These are phyloP conservation scores for Allophyes oxyacanthae DNA, from an alignment of 2,888 invertebrate species.

Conservation along the genomic window DNA sequence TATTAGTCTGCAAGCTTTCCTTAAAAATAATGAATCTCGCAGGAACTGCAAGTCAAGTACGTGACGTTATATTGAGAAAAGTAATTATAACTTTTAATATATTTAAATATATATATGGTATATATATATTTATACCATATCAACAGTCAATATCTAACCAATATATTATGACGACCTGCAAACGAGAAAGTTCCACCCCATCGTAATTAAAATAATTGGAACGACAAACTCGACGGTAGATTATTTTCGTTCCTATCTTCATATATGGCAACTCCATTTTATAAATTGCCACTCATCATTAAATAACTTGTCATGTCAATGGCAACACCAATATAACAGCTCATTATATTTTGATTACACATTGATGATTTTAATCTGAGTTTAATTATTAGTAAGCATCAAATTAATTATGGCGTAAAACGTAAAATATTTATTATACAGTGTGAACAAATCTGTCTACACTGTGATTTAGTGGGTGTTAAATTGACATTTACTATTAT, in stretches of 20 bases:
- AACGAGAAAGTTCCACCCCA: slow-evolving; percentile 27
- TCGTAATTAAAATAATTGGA: slow-evolving; percentile 51
- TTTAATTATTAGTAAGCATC: slow-evolving; percentile 34
- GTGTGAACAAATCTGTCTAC: slow-evolving; percentile 7
- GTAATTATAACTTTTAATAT: no score
- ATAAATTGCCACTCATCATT: slow-evolving; percentile 44
- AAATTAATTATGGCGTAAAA: slow-evolving; percentile 4
- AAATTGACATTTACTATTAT: slow-evolving; percentile 8
- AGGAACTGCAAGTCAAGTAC: no score
- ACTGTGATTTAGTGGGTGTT: slow-evolving; percentile 7
- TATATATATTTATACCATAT: no score
- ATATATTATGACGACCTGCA: slow-evolving; percentile 15
- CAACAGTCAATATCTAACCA: neutral
- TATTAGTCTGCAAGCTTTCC: no score
- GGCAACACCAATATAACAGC: slow-evolving; percentile 30
- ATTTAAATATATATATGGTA: no score
- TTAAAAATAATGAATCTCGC: no score
- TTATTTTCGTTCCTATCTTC: slow-evolving; percentile 12
- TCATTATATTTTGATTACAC: slow-evolving; percentile 50
- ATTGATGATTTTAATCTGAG: slow-evolving; percentile 42
- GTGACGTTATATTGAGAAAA: no score
- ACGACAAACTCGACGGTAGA: slow-evolving; percentile 31
- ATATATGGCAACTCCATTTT: slow-evolving; percentile 37
- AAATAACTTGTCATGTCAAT: slow-evolving; percentile 45
- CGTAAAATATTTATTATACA: neutral